Percentiles rank a stretch among this genome's conserved stretches.
phyloP scores from a whole-genome alignment of 2,888 invertebrate species.

The Ophonus ardosiacus region DNA sequence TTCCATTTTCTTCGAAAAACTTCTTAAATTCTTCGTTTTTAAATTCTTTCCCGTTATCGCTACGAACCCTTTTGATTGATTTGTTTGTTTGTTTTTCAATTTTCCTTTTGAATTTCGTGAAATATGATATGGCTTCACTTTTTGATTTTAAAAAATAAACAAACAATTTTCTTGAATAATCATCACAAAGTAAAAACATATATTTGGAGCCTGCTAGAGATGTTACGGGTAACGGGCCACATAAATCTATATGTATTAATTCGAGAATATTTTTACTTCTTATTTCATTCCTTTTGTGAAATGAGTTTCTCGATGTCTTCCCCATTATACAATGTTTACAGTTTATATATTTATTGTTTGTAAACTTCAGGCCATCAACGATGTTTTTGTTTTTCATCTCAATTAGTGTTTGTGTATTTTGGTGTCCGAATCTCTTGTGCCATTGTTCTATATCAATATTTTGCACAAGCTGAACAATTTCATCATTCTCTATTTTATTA shows the following conservation, averaged over 20 bases:
- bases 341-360: not conserved
- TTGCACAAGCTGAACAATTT: not conserved
- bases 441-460: not conserved
- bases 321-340: not conserved
- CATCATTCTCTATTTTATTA: not conserved
- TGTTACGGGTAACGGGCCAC: not conserved
- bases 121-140: not conserved
- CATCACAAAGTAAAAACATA: not conserved
- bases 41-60: not conserved
- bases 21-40: not conserved
- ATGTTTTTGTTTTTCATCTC: slow-evolving; percentile 13
- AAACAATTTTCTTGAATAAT: not conserved
- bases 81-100: not conserved
- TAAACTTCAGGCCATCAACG: slow-evolving; percentile 1
- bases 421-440: slow-evolving; percentile 7
- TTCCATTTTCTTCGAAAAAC: slow-evolving; percentile 6
- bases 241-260: not conserved
- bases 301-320: not conserved
- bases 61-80: not conserved
- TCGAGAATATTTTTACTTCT: not conserved
- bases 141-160: slow-evolving; percentile 1
- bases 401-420: not conserved
- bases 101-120: not conserved
- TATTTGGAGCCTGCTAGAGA: not conserved
- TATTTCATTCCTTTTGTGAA: not conserved